Conservation (phyloP, 2,113 vertebrate genomes). For the Pteruthius melanotis region DNA sequence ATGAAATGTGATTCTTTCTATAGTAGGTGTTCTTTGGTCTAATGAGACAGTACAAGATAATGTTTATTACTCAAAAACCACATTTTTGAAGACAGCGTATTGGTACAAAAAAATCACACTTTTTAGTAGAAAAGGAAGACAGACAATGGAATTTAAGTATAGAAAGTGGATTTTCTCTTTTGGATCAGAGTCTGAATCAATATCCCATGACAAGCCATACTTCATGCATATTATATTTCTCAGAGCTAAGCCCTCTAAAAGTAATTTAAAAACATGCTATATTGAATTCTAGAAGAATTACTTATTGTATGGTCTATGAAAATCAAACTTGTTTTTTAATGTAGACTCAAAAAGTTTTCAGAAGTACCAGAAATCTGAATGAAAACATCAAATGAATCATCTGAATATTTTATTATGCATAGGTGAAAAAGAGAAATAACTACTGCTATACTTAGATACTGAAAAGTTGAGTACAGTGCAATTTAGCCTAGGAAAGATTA, state of each 20-base stretch:
- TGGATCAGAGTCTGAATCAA: not conserved
- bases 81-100: not conserved
- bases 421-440: not conserved
- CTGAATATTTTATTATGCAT: not conserved
- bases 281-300: not conserved
- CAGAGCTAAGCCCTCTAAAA: not conserved
- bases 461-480: not conserved
- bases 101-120: not conserved
- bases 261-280: not conserved
- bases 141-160: not conserved
- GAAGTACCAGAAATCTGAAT: not conserved
- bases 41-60: not conserved
- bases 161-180: not conserved
- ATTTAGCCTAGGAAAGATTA: not conserved
- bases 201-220: not conserved
- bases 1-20: not conserved
- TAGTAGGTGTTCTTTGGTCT: not conserved
- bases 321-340: not conserved
- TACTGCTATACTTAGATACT: not conserved
- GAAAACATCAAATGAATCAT: not conserved
- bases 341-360: not conserved
- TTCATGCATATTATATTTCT: not conserved
- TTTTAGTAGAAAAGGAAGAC: not conserved
- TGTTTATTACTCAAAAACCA: not conserved
- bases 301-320: not conserved